phyloP scores from a whole-genome alignment of 2,113 vertebrate genomes.

The Cebidichthys violaceus region DNA sequence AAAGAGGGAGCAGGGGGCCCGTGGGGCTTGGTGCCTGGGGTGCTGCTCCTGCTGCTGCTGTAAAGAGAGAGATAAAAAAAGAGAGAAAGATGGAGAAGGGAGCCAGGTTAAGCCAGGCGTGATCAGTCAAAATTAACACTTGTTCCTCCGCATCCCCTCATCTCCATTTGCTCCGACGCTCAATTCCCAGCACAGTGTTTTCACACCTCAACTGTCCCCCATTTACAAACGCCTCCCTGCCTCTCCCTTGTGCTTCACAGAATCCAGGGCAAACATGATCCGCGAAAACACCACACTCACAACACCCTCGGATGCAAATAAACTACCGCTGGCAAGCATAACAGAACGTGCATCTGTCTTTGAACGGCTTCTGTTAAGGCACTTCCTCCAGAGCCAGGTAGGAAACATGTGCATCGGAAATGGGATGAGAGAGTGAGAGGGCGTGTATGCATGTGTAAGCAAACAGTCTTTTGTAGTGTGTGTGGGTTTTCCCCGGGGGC shows the following conservation, averaged over 20 bases:
- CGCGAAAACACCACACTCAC: slow-evolving; percentile 56
- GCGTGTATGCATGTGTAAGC: slow-evolving; percentile 63
- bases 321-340: slow-evolving; percentile 57
- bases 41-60: slow-evolving; percentile 97
- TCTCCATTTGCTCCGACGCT: slow-evolving; percentile 67
- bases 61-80: slow-evolving; percentile 46
- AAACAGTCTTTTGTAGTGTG: slow-evolving; percentile 72
- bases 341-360: slow-evolving; percentile 67
- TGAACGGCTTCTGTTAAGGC: slow-evolving; percentile 68
- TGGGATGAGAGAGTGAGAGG: slow-evolving; percentile 59
- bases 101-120: slow-evolving; percentile 54
- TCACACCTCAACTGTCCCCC: slow-evolving; percentile 71
- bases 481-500: slow-evolving; percentile 71
- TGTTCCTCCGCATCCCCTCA: slow-evolving; percentile 57
- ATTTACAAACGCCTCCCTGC: slow-evolving; percentile 61
- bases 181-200: slow-evolving; percentile 64
- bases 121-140: slow-evolving; percentile 72
- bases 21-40: slow-evolving; percentile 92
- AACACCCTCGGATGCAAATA: slow-evolving; percentile 63
- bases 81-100: slow-evolving; percentile 20
- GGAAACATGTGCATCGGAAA: slow-evolving; percentile 71
- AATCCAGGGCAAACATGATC: slow-evolving; percentile 64
- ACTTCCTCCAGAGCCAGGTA: slow-evolving; percentile 70
- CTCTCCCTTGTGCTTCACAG: slow-evolving; percentile 56
- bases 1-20: slow-evolving; percentile 79